These are phyloP conservation scores for Parazoanthus swiftii DNA, from an alignment of 92 coral and sea anemone species.

Conservation along the genomic window DNA sequence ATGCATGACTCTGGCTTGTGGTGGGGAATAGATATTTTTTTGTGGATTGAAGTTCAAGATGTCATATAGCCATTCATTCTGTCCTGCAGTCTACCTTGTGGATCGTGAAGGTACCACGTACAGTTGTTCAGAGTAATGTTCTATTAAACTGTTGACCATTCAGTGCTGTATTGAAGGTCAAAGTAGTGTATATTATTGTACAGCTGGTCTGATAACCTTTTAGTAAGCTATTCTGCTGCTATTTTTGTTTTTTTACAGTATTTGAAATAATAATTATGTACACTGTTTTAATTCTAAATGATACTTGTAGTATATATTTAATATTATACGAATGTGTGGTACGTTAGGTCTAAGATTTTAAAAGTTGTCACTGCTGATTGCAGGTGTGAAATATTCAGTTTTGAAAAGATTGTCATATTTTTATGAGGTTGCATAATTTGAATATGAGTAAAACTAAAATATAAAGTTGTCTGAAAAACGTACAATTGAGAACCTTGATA, in stretches of 20 bases:
- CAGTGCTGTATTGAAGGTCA: neutral
- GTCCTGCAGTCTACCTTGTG: neutral
- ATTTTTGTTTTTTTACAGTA: too few species aligned
- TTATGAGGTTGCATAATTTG: neutral
- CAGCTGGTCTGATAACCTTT: too few species aligned
- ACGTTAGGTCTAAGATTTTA: too few species aligned
- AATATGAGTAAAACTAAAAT: neutral
- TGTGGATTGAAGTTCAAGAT: neutral
- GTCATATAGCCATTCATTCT: neutral
- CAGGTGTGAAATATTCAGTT: neutral
- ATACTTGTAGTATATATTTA: too few species aligned
- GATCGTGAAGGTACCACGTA: neutral
- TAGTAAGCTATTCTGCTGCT: too few species aligned
- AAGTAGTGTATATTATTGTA: too few species aligned
- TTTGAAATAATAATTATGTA: too few species aligned
- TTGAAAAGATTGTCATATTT: neutral
- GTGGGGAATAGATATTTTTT: neutral
- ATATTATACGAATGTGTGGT: too few species aligned
- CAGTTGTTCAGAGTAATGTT: neutral
- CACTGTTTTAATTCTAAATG: too few species aligned
- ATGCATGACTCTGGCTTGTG: neutral
- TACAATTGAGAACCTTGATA: neutral
- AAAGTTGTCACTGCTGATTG: too few species aligned
- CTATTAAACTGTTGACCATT: neutral
- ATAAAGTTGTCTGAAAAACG: neutral